Percentiles rank a stretch among this genome's conserved stretches.
Conservation (phyloP, 2,797 vertebrate genomes). For the Cuniculus paca region DNA sequence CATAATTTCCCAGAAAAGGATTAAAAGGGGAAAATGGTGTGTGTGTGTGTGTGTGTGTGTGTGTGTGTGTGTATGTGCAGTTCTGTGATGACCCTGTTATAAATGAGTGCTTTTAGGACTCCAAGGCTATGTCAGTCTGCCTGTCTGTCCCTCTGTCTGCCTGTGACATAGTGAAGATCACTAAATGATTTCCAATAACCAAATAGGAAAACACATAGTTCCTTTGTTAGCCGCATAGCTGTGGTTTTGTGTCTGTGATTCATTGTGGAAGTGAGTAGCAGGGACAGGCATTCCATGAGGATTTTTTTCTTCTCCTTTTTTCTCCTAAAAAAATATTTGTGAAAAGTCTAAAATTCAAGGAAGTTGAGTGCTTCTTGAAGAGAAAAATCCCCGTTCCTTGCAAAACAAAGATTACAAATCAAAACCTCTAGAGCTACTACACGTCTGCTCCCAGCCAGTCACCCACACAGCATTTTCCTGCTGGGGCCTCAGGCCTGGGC, state of each 20-base stretch:
- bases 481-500: not conserved
- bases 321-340: conserved; percentile 84
- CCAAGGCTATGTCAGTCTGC: not conserved
- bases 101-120: not conserved
- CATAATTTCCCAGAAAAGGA: conserved; percentile 48
- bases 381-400: conserved; percentile 74
- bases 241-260: conserved; percentile 83
- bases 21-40: not conserved
- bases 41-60: not conserved
- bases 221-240: conserved; percentile 74
- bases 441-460: not conserved
- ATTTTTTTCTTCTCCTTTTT: conserved; percentile 61
- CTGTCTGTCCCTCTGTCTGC: conserved; percentile 59
- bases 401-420: conserved; percentile 75
- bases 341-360: conserved; percentile 81
- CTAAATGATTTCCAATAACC: conserved; percentile 73
- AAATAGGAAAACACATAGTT: conserved; percentile 77
- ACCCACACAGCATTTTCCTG: not conserved
- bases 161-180: conserved; percentile 74
- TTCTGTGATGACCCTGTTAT: not conserved
- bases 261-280: conserved; percentile 84
- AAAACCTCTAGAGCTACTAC: conserved; percentile 34
- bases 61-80: not conserved
- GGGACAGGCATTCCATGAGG: conserved; percentile 74
- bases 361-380: conserved; percentile 73